Percentiles rank a stretch among this genome's conserved stretches.
Conservation (phyloP, 2,888 invertebrate genomes). For the Drosophila mulleri region DNA sequence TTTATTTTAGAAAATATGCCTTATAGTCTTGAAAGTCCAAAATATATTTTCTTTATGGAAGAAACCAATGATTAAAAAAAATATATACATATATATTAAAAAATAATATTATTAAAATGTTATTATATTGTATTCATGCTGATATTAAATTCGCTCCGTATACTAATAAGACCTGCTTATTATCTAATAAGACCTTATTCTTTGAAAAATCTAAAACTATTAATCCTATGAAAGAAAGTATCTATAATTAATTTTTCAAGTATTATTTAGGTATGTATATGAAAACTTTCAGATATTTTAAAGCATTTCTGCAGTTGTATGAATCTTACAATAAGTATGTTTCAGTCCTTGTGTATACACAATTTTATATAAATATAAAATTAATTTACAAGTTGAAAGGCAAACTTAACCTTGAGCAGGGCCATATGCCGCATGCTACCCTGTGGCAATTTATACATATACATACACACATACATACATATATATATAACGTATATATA, state of each 20-base stretch:
- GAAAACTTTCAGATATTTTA: too few relatives aligned
- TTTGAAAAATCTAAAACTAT: too few relatives aligned
- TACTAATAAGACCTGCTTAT: too few relatives aligned
- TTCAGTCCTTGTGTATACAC: background rate
- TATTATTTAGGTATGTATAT: too few relatives aligned
- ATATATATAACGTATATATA: slow-evolving; percentile 10
- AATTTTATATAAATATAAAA: background rate
- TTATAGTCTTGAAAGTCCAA: background rate
- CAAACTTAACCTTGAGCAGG: background rate
- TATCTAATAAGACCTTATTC: too few relatives aligned
- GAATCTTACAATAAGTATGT: background rate
- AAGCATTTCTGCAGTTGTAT: background rate
- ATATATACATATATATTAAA: too few relatives aligned
- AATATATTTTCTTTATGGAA: background rate
- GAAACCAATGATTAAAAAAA: background rate
- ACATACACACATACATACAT: slow-evolving; percentile 14
- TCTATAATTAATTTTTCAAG: too few relatives aligned
- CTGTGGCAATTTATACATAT: background rate
- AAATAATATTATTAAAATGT: too few relatives aligned
- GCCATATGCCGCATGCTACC: slow-evolving; percentile 8
- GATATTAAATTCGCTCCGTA: too few relatives aligned
- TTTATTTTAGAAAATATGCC: background rate
- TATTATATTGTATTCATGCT: too few relatives aligned
- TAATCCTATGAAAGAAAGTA: too few relatives aligned
- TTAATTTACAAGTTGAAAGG: background rate